Evolutionary conservation across 2,113 vertebrate species (phyloP), one percentile per base, ranked within the genome.

Genomic region (Trinectes maculatus): DNA sequence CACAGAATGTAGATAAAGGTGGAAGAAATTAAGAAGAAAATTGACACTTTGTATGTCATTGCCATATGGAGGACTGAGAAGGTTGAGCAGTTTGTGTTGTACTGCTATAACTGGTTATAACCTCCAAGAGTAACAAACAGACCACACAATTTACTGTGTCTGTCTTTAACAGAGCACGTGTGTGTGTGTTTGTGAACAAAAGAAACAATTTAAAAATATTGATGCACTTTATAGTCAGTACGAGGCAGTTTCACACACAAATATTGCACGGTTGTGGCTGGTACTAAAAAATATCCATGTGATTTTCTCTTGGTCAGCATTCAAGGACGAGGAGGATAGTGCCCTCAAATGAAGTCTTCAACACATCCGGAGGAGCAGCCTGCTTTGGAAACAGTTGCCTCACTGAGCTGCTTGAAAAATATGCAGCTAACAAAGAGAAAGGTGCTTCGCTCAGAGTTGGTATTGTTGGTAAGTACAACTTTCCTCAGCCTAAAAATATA

Each of bases 391-490:
- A 58, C 21, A 60, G 79, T 1, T 82, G 85, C 56, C 93, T 99
- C 54, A 61, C 92, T 62, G 93, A 94, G 60, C 79, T 95, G 24
- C 93, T 99, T 16, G 63, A 67, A 3, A 72, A 77, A 18, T 79
- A 93, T 0, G 85, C 87, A 43, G 80, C 58, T 3, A 81, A 70
- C 12, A 84, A 6, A 0, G 71, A 88, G 48, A 47, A 1, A 1
- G 86, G 87, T 22, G 89, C 83, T 60, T 49, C 84, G 25, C 92
- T 99, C 70, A 94, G 88, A 62, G 94, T 99, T 71, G 96, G 95
- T 0, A 54, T 99, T 6, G 91, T 98, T 46, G 97, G 98, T 98
- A 85, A 92, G 91, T 1, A 26, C 6, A 22, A 7, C 3, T 28
- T 19, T 5, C n/a, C 2, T 2, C 2, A 1, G 16, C 11, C 47